These are phyloP conservation scores for Galerucella pusilla DNA, from an alignment of 2,888 invertebrate species.

Conservation along the genomic window DNA sequence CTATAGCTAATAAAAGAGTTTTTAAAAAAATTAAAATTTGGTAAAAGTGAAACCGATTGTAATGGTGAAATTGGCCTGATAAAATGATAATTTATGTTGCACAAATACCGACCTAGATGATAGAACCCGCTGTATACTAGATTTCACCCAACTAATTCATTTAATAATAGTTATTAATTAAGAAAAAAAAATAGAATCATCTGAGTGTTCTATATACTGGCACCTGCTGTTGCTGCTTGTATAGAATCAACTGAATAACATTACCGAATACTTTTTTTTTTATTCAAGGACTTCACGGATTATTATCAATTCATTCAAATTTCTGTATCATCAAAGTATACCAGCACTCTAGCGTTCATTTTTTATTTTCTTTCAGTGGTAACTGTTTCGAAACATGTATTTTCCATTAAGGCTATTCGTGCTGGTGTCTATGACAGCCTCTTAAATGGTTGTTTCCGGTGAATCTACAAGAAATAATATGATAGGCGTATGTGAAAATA, in stretches of 20 bases:
- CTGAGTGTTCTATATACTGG: too few relatives aligned
- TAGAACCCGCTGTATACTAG: neutral
- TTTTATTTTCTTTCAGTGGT: neutral
- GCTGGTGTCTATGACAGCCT: conserved; percentile 13
- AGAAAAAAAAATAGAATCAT: too few relatives aligned
- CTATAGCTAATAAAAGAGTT: too few relatives aligned
- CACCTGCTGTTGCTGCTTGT: too few relatives aligned
- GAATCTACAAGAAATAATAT: conserved; percentile 13
- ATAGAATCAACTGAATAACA: too few relatives aligned
- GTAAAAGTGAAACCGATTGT: neutral
- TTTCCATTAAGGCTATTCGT: conserved; percentile 34
- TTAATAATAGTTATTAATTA: neutral
- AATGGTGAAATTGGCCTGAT: neutral
- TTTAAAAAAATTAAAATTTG: neutral
- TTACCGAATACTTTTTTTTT: too few relatives aligned
- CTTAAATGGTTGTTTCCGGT: conserved; percentile 26
- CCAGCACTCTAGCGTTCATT: conserved; percentile 3
- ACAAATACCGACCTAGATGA: neutral
- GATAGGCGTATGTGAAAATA: neutral
- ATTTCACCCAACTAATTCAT: neutral
- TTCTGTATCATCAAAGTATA: neutral
- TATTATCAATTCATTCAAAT: conserved; percentile 14
- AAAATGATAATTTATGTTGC: neutral
- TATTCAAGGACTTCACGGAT: neutral
- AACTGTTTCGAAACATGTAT: conserved; percentile 30